phyloP scores from a whole-genome alignment of 2,113 vertebrate genomes.

The Prunella fulvescens region DNA sequence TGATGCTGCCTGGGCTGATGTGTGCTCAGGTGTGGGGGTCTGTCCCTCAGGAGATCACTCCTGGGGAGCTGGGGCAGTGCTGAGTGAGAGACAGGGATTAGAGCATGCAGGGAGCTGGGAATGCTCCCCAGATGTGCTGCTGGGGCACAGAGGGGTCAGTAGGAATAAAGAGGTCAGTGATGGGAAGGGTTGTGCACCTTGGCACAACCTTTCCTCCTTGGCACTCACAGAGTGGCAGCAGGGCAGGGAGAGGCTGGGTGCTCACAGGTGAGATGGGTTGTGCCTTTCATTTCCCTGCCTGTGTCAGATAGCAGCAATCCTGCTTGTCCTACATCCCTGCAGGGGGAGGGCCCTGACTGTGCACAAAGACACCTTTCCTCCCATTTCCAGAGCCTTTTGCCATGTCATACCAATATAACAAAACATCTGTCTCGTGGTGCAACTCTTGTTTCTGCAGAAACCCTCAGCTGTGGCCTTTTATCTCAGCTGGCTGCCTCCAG shows the following conservation, averaged over 20 bases:
- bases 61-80: not conserved
- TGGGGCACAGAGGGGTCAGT: not conserved
- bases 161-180: not conserved
- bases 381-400: not conserved
- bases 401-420: fast-evolving
- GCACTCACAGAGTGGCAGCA: not conserved
- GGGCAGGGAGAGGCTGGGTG: not conserved
- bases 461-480: conserved; percentile 5
- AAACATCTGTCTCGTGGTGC: not conserved
- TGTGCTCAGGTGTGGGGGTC: not conserved
- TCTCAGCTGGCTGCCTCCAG: not conserved
- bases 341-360: not conserved
- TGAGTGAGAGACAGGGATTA: not conserved
- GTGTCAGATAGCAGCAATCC: fast-evolving
- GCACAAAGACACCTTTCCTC: not conserved
- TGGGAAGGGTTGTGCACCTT: not conserved
- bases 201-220: not conserved
- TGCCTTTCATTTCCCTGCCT: not conserved
- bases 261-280: not conserved
- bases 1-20: not conserved
- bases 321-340: fast-evolving
- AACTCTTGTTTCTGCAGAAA: not conserved
- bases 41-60: not conserved
- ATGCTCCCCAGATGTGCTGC: fast-evolving
- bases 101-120: not conserved